Base-by-base conservation (phyloP, 2,888 invertebrate species). In the Ochropleura leucogaster region DNA sequence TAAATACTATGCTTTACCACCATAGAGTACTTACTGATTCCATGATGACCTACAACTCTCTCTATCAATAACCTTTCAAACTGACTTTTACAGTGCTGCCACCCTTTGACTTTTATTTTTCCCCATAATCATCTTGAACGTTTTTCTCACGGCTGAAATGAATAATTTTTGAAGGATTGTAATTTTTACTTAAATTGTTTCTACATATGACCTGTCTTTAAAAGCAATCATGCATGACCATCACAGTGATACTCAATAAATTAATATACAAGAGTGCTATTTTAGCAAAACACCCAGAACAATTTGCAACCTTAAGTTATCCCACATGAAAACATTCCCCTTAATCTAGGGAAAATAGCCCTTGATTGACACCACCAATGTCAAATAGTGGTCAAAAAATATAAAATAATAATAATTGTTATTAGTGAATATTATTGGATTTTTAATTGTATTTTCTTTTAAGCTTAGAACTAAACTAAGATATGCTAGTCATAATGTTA, bases 361-460 rank as follows among this genome's bases (percentile, higher is more conserved):
- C 42, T 40, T 9, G 0, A 9, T n/a, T 9, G 57, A 57, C 16
- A 59, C 51, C 16, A 40, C 30, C 80, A 85, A 85, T 86, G 84
- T 86, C 84, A 85, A 84, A 68, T 78, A 86, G 84, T 86, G 81
- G 86, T 85, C 87, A 85, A 77, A 77, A 73, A 72, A 46, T 46
- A 53, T 65, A 59, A 30, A 74, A 14, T 10, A 49, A 3, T 12
- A 16, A 3, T 53, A 16, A 5, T 20, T 14, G 0, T 10, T 20
- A 4, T 0, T 44, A 71, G 0, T 9, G 6, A 40, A 20, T 46
- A 40, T 0, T 71, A 40, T 4, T 20, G 46, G 9, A 40, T 40
- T 30, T 3, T 18, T 14, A 70, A 30, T 44, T 51, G 18, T 72
- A 16, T 53, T 72, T 47, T 3, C 18, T 20, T 53, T 44, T 12